Conservation (phyloP, 2,113 vertebrate species). For the Lethenteron camtschaticum region DNA sequence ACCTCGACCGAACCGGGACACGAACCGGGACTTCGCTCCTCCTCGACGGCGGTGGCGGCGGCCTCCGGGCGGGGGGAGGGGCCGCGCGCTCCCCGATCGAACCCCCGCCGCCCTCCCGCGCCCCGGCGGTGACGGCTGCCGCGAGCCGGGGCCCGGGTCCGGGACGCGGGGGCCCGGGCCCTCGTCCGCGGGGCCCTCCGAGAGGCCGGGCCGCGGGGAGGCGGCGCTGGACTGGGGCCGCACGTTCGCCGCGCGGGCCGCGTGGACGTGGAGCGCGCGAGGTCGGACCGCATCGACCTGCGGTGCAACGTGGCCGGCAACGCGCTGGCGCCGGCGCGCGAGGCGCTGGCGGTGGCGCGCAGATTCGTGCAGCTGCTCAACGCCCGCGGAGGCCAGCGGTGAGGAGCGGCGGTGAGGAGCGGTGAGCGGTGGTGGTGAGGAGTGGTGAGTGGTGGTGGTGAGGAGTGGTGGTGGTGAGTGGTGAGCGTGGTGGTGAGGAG, state of each 20-base stretch:
- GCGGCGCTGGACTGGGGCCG: conserved; percentile 68
- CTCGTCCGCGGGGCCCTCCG: conserved; percentile 9
- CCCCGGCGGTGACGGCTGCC: too few species aligned
- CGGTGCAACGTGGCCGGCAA: conserved; percentile 91
- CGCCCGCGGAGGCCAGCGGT: conserved; percentile 11
- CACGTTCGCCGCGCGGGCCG: conserved; percentile 63
- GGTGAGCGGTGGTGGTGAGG: too few species aligned
- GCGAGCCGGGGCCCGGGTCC: too few species aligned
- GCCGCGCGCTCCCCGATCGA: too few species aligned
- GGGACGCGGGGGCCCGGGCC: conserved; percentile 8
- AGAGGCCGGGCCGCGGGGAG: conserved; percentile 49
- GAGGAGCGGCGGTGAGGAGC: conserved; percentile 48
- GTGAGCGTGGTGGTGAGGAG: conserved; percentile 32
- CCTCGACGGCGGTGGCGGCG: too few species aligned
- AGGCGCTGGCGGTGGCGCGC: conserved; percentile 73
- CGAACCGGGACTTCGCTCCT: too few species aligned
- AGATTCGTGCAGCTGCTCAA: conserved; percentile 97
- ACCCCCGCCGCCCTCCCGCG: too few species aligned
- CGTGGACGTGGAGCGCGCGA: conserved; percentile 74
- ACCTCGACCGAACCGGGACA: too few species aligned
- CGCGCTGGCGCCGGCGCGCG: conserved; percentile 65
- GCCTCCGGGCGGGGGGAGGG: too few species aligned
- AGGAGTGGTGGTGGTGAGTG: too few species aligned
- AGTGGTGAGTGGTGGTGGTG: too few species aligned
- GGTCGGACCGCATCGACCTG: conserved; percentile 93